A percentile compares a stretch with the other conserved stretches of the same genome.
Conservation (phyloP, 2,888 invertebrate genomes). For the Dilophus febrilis region DNA sequence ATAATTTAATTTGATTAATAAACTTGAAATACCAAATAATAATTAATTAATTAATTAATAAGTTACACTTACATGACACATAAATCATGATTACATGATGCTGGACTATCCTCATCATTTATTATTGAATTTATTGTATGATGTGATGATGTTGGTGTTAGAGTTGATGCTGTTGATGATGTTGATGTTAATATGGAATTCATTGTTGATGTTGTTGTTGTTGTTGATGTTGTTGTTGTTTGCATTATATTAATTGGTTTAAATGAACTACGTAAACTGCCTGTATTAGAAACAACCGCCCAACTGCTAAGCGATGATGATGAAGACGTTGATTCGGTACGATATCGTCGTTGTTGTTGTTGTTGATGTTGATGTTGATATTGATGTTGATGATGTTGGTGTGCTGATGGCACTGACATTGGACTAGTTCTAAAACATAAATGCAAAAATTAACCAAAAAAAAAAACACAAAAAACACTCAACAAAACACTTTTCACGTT, state of each 20-base stretch:
- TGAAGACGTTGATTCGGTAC: slow-evolving; percentile 40
- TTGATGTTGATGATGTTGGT: too few species aligned
- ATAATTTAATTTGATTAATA: too few species aligned
- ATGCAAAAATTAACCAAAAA: slow-evolving; percentile 1
- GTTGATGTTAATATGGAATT: background rate
- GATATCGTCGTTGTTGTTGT: slow-evolving; percentile 35
- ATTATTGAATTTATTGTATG: too few species aligned
- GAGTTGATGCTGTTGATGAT: background rate
- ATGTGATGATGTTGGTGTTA: too few species aligned
- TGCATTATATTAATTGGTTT: background rate
- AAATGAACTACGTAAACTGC: slow-evolving; percentile 38
- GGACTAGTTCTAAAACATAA: slow-evolving; percentile 37
- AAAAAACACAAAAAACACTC: too few species aligned
- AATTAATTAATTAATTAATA: too few species aligned
- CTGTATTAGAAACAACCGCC: slow-evolving; percentile 51
- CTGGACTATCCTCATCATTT: too few species aligned
- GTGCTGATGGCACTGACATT: slow-evolving; percentile 41
- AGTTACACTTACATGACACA: too few species aligned
- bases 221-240: background rate
- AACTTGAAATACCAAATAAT: too few species aligned
- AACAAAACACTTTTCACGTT: too few species aligned
- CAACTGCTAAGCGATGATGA: slow-evolving; percentile 44
- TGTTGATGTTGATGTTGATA: too few species aligned
- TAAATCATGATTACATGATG: too few species aligned
- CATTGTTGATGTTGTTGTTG: background rate